These are phyloP conservation scores for Emys orbicularis DNA, from an alignment of 2,797 vertebrate genomes.

Conservation along the genomic window DNA sequence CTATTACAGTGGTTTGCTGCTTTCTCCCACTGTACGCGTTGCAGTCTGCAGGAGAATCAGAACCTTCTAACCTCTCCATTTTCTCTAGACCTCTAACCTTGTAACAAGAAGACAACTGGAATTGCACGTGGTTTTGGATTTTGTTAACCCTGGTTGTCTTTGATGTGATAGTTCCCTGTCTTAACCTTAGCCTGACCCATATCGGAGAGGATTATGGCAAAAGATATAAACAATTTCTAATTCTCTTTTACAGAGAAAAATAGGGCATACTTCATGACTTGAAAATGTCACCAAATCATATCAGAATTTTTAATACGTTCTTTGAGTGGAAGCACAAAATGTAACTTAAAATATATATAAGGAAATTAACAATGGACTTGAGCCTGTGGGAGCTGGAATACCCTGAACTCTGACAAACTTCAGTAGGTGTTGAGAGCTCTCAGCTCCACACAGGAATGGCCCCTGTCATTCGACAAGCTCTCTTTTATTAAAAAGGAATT, in stretches of 20 bases:
- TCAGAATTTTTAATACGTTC: background rate
- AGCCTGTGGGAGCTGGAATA: background rate
- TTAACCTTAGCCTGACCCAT: conserved; percentile 79
- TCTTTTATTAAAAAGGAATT: background rate
- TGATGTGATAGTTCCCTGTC: conserved; percentile 76
- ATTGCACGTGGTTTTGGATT: conserved; percentile 45
- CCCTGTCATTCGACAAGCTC: background rate
- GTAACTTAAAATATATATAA: background rate
- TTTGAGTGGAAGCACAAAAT: conserved; percentile 6
- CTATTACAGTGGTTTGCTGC: background rate
- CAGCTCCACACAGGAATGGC: accelerated
- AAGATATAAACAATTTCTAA: conserved; percentile 77
- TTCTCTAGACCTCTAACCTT: conserved; percentile 16
- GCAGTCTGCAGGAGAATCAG: background rate
- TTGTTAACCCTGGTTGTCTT: conserved; percentile 72
- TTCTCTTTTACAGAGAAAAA: conserved; percentile 69
- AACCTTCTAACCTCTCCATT: background rate
- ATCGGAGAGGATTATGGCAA: conserved; percentile 71
- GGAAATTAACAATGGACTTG: background rate
- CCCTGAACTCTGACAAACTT: background rate
- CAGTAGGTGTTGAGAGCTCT: accelerated
- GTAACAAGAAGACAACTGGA: conserved; percentile 46
- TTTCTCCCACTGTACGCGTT: background rate
- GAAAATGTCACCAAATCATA: background rate
- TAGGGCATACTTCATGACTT: conserved; percentile 58